Base-by-base conservation (phyloP, 2,797 vertebrate genomes). In the Coreius guichenoti region DNA sequence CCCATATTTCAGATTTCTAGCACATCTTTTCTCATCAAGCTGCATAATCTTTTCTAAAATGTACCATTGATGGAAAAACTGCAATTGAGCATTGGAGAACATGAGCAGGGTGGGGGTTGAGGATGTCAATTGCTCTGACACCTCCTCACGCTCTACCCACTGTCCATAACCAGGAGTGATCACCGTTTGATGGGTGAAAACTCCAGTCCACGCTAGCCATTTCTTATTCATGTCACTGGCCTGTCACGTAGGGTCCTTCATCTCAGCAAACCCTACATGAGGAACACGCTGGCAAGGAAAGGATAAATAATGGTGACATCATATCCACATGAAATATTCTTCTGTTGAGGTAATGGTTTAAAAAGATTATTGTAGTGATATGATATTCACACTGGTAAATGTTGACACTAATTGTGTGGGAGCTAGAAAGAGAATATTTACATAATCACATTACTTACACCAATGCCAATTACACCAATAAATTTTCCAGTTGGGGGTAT, bases 171-270 rank as follows among this genome's bases (percentile, higher is more conserved):
- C 87, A 91, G 88, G 92, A 94, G 92, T 92, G 92, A 95, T 94
- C 92, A 88, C 92, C 86, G 76, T 94, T 95, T 95, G 93, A 95
- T 93, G 92, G 90, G 90, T 91, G 73, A 70, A 91, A 92, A 90
- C 90, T 69, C 43, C 65, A 33, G 69, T 74, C 82, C 89, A 86
- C 72, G 70, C 65, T 84, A 88, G 87, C 90, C 92, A 92, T 84
- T 90, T 93, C 91, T 94, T 93, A 93, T 94, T 94, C 92, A 89
- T 92, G 92, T 93, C 92, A 94, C 92, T 91, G 87, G 90, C 90
- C 91, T 91, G 91, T 91, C 92, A 92, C 81, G 45, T 88, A 91
- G 80, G 82, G 89, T 92, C 90, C 85, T 87, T 80, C 72, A 84
- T 78, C 85, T 79, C 65, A 68, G 31, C 76, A 78, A 54, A 54